These are phyloP conservation scores for Ascidia mentula DNA, from an alignment of 23 tunicate species.

Conservation along the genomic window DNA sequence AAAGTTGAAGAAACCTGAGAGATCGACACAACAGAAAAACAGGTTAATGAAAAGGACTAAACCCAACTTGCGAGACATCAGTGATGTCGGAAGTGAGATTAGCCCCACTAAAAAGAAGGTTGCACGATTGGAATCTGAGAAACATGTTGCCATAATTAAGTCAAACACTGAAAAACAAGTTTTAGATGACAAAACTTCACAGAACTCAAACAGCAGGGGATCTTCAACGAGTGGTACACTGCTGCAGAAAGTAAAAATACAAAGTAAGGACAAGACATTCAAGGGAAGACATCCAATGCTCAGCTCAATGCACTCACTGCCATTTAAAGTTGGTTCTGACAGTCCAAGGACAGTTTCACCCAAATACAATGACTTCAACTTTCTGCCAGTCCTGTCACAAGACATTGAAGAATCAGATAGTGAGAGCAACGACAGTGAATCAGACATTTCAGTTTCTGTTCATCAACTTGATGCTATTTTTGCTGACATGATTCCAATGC, in stretches of 20 bases:
- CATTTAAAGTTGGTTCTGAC: slow-evolving; percentile 34
- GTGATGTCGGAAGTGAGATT: background rate
- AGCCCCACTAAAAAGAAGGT: background rate
- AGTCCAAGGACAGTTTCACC: background rate
- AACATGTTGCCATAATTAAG: background rate
- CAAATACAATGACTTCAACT: background rate
- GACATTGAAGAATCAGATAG: background rate
- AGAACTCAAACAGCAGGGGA: background rate
- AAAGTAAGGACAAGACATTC: background rate
- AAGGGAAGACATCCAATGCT: slow-evolving; percentile 13
- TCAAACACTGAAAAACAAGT: background rate
- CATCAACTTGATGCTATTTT: background rate
- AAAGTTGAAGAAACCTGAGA: too few relatives aligned
- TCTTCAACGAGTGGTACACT: background rate
- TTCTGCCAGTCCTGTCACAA: background rate
- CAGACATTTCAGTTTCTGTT: background rate
- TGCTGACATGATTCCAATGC: background rate
- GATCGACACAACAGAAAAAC: too few relatives aligned
- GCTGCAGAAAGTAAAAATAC: background rate
- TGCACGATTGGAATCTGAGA: background rate
- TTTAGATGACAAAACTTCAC: background rate
- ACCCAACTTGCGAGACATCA: background rate
- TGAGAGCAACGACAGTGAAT: background rate
- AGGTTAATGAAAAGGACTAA: background rate
- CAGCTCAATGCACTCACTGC: slow-evolving; percentile 29